Evolutionary conservation across 2,888 invertebrate genomes (phyloP), one percentile per base, ranked within the genome.

Genomic region (Drosophila kokeensis): DNA sequence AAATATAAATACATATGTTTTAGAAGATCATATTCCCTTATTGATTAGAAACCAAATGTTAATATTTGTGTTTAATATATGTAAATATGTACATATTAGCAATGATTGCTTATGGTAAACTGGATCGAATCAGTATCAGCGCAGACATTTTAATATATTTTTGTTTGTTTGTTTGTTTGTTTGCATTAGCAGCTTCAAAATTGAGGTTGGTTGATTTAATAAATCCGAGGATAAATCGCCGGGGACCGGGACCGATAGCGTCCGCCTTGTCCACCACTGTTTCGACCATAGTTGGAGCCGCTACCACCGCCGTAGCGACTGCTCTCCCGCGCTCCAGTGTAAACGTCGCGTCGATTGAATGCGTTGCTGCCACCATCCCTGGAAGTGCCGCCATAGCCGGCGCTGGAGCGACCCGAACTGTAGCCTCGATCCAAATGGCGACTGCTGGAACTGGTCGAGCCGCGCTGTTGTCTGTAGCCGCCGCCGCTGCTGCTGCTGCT

Each of bases 401-500:
- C 69, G 55, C 73, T 83, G 4, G 84, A 85, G 48, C 92, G 90
- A 64, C 94, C 92, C 48, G 94, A 92, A 74, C 94, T 92, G 79
- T 93, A 87, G 15, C 88, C 86, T 15, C 92, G 83, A 64, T 89
- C 90, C 42, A 61, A 57, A 40, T 90, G 82, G 18, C 92, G 91
- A 55, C 89, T 81, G 24, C 83, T 82, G 52, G 87, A 87, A 38
- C 91, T 87, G 38, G 91, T 83, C 74, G 94, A 93, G 70, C 94
- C 93, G 73, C 94, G 94, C 73, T 94, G 94, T 60, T 87, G 93
- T 90, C 93, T 79, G 76, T 94, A 94, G 27, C 94, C 93, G 50
- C 92, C 76, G 90, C 92, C 79, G 90, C 92, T 67, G 38, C 92
- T 69, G 50, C 92, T 80, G 90, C 92, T 69, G 40, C 92, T 69